Percentiles rank a stretch among this genome's conserved stretches.
Conservation (phyloP, 2,113 vertebrate species). For the Carlito syrichta region DNA sequence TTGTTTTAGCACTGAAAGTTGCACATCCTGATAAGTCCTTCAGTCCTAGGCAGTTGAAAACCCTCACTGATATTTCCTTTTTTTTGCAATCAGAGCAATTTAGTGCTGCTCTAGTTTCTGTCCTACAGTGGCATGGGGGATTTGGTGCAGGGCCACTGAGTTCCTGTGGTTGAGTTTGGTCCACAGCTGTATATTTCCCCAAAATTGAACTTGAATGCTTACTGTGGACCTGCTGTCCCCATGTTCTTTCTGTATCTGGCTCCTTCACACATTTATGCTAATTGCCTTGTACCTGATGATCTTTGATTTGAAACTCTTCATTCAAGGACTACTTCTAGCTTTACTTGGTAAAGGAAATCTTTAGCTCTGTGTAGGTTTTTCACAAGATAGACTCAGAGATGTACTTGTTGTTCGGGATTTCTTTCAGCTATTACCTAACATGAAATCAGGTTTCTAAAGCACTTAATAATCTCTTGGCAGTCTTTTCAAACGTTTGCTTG, state of each 20-base stretch:
- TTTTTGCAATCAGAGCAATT: not conserved
- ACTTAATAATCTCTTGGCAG: constrained; percentile 8
- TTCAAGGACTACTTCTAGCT: not conserved
- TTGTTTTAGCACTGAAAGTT: not conserved
- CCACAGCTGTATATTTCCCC: not conserved
- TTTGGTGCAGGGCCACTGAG: not conserved
- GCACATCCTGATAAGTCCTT: not conserved
- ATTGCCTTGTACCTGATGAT: not conserved
- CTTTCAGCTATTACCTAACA: not conserved
- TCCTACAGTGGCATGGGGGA: not conserved
- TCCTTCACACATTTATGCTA: not conserved
- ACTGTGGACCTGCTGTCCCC: not conserved
- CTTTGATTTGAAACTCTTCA: not conserved
- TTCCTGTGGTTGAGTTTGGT: not conserved
- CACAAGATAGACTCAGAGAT: not conserved
- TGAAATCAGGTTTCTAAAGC: not conserved
- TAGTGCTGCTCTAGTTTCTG: not conserved
- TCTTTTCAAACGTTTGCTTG: not conserved
- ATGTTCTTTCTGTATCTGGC: not conserved
- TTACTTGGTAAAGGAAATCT: not conserved
- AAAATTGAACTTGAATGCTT: not conserved
- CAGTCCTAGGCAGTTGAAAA: not conserved
- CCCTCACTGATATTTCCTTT: not conserved
- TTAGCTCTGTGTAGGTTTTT: not conserved
- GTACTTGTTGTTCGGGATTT: constrained; percentile 2